A percentile compares a stretch with the other conserved stretches of the same genome.
These are phyloP conservation scores for Chironomus tentans DNA, from an alignment of 2,888 invertebrate genomes.

Conservation along the genomic window DNA sequence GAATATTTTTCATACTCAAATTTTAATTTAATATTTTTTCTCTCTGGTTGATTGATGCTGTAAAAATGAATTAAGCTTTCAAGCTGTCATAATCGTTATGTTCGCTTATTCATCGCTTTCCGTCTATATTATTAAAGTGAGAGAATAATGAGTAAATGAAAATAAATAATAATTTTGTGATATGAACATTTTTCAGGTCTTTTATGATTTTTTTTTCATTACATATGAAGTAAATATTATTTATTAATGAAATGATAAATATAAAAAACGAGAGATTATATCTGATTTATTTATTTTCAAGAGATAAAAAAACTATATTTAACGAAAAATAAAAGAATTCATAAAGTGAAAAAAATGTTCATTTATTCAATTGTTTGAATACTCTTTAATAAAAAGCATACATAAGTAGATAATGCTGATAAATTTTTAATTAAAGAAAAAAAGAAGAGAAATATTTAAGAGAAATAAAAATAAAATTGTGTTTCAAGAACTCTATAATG, in stretches of 20 bases:
- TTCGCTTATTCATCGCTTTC: too few relatives aligned
- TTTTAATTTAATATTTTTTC: too few relatives aligned
- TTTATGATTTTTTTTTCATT: not conserved
- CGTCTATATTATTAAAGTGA: too few relatives aligned
- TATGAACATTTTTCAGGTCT: not conserved
- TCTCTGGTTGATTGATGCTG: too few relatives aligned
- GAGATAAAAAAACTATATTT: not conserved
- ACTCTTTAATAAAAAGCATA: not conserved
- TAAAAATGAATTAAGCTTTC: too few relatives aligned
- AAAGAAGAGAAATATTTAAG: not conserved
- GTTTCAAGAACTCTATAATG: not conserved
- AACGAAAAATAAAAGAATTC: not conserved
- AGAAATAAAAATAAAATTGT: not conserved
- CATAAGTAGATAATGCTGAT: not conserved
- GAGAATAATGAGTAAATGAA: too few relatives aligned
- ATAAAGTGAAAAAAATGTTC: not conserved
- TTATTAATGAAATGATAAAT: not conserved
- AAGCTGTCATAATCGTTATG: too few relatives aligned
- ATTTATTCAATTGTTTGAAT: not conserved
- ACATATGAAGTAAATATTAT: not conserved
- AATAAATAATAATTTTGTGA: not conserved
- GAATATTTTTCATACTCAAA: too few relatives aligned
- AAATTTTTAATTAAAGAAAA: not conserved
- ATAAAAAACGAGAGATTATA: not conserved
- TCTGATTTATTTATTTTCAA: not conserved